Evolutionary conservation across 2,888 invertebrate species (phyloP).

Genomic region (Glaucopsyche alexis): DNA sequence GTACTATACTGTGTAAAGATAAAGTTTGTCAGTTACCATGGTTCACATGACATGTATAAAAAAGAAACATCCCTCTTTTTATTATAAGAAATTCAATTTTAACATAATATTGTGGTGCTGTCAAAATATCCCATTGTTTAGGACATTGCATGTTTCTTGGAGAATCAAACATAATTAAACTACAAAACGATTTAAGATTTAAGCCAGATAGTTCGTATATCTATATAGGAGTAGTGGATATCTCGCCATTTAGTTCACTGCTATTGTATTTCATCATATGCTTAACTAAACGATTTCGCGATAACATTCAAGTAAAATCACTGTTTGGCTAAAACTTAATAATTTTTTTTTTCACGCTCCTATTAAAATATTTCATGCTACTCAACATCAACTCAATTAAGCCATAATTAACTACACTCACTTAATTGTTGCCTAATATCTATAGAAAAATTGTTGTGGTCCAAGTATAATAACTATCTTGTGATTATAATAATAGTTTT

Average conservation of each 20-base stretch:
- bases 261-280: background rate
- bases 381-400: background rate
- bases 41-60: no score
- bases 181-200: background rate
- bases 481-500: background rate
- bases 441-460: background rate
- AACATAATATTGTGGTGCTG: no score
- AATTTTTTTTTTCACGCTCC: background rate
- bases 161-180: background rate
- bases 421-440: background rate
- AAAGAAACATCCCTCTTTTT: no score
- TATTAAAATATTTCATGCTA: background rate
- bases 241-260: conserved; percentile 6
- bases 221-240: no score
- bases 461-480: background rate
- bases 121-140: no score
- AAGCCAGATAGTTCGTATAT: background rate
- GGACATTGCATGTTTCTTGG: background rate
- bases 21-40: no score
- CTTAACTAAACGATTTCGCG: background rate
- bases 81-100: no score
- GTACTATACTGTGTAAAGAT: no score
- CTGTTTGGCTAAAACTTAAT: background rate
- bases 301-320: background rate
- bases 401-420: background rate